Percentiles rank a stretch among this genome's conserved stretches.
These are phyloP conservation scores for Cromileptes altivelis DNA, from an alignment of 2,113 vertebrate genomes.

Conservation along the genomic window DNA sequence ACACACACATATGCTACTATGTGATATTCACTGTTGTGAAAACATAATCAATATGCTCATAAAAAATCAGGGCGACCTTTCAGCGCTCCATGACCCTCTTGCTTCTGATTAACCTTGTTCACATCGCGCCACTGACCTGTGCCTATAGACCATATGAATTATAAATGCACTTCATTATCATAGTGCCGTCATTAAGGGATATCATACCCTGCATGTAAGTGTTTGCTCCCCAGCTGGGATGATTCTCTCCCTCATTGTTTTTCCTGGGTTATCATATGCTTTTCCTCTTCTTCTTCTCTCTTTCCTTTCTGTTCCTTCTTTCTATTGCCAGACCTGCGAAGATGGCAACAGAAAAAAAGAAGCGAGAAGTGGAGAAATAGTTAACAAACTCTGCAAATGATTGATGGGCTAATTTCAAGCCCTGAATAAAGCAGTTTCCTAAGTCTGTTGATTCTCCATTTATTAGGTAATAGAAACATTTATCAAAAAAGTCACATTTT, in stretches of 20 bases:
- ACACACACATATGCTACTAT: conserved; percentile 67
- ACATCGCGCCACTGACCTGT: conserved; percentile 71
- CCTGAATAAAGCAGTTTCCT: conserved; percentile 95
- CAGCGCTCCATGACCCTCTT: conserved; percentile 65
- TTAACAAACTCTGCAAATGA: conserved; percentile 95
- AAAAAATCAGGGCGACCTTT: conserved; percentile 71
- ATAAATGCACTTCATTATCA: conserved; percentile 81
- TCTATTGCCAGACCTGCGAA: conserved; percentile 73
- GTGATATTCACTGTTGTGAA: conserved; percentile 74
- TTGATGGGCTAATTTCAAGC: conserved; percentile 99
- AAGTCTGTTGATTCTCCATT: conserved; percentile 97
- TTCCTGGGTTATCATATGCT: conserved; percentile 53
- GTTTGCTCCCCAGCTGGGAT: conserved; percentile 46
- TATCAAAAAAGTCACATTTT: conserved; percentile 91
- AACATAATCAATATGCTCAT: conserved; percentile 82
- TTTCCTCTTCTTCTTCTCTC: conserved; percentile 31
- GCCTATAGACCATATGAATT: conserved; percentile 77
- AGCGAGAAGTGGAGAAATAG: conserved; percentile 82
- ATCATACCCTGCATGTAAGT: conserved; percentile 34
- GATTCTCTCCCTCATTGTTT: conserved; percentile 50
- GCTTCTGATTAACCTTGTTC: conserved; percentile 80
- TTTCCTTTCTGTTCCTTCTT: conserved; percentile 9
- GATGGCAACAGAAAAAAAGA: conserved; percentile 61
- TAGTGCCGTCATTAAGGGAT: conserved; percentile 53
- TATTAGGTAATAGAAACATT: conserved; percentile 99